phyloP scores from a whole-genome alignment of 1,140 invertebrate species.

The Pseudachorutes palmiensis region DNA sequence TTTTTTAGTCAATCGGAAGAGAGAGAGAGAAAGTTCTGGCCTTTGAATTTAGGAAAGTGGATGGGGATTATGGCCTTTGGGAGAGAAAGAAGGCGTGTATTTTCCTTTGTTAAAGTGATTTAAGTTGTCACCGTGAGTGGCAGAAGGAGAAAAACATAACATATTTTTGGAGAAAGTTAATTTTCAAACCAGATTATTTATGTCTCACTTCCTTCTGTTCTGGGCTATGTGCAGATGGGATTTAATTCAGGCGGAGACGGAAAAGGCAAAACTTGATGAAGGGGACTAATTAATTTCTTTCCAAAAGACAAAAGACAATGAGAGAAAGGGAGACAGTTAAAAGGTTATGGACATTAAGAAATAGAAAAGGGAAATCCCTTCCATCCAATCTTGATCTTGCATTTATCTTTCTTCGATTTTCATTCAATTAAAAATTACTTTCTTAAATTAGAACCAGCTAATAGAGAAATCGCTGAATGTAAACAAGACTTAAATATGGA shows the following conservation, averaged over 20 bases:
- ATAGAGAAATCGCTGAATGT: neutral
- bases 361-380: too few species aligned
- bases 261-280: neutral
- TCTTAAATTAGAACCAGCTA: neutral
- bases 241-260: neutral
- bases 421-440: conserved; percentile 1
- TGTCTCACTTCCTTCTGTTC: conserved; percentile 8
- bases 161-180: conserved; percentile 9
- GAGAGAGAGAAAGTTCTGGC: too few species aligned
- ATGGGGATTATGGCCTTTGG: too few species aligned
- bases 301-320: neutral
- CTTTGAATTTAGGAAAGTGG: too few species aligned
- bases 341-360: too few species aligned
- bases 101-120: neutral
- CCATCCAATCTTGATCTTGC: neutral
- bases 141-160: neutral
- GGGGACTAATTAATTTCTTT: conserved; percentile 9
- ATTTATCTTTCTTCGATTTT: neutral
- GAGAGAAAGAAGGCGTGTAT: neutral
- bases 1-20: too few species aligned
- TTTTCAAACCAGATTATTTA: neutral
- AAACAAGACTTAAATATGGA: too few species aligned
- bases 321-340: neutral
- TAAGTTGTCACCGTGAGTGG: neutral
- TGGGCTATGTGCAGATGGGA: neutral